Evolutionary conservation across 2,113 vertebrate genomes (phyloP), one percentile per base, ranked within the genome.

Genomic region (Caretta caretta): DNA sequence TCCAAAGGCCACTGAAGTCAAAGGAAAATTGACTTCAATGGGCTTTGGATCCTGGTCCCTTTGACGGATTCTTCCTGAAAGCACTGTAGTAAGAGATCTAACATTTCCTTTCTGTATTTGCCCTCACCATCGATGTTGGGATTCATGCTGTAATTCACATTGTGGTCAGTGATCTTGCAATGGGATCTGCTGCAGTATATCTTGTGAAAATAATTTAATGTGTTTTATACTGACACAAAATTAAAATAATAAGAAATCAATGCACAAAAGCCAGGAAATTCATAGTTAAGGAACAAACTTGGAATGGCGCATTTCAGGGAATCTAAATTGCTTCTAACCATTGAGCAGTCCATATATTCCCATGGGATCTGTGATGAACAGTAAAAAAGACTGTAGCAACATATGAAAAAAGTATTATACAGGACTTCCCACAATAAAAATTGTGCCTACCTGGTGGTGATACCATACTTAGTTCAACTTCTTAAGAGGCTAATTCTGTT

Each of bases 41-140:
- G 69, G n/a, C 80, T 92, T 84, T 69, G 65, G 14, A n/a, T 69
- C 19, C 19, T 80, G 59, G 50, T 54, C 72, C 38, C 79, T 92
- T 88, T 88, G 79, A 86, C 88, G 80, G 69, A 84, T 88, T 88
- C 81, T 81, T 92, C 62, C 50, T 83, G 88, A 88, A 79, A 88
- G 91, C 86, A 79, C 80, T 54, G 49, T 92, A 78, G 80, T 80
- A 50, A 87, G 88, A 92, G 87, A 88, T 92, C 80, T 92, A 69
- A 92, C 91, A 88, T 84, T 88, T 92, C 80, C 80, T 88, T 92
- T 92, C 91, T 65, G 88, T 92, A 84, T 92, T 92, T 88, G 69
- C 86, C 86, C 86, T 88, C 86, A 84, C 62, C 86, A 42, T 88
- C 78, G 86, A 92, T 92, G 87, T 88, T 92, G 83, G 72, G 86